Conservation (phyloP, 2,797 vertebrate genomes). For the Malurus leucopterus region DNA sequence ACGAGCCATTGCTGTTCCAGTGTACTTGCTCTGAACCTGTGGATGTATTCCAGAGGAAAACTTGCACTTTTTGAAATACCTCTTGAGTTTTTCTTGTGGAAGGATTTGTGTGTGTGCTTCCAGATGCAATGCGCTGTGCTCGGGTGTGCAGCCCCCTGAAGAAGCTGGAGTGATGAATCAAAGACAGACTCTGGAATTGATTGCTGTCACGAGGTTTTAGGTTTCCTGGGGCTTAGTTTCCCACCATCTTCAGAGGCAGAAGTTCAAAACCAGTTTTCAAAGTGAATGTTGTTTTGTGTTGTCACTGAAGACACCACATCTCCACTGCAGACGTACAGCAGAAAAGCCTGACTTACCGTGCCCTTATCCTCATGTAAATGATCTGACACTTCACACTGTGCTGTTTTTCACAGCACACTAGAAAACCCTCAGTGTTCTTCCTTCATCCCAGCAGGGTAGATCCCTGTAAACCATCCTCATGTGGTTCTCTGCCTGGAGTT, state of each 20-base stretch:
- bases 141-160: neutral
- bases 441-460: neutral
- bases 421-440: neutral
- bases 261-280: slow-evolving; percentile 1
- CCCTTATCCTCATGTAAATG: neutral
- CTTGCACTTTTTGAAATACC: neutral
- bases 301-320: neutral
- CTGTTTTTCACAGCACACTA: neutral
- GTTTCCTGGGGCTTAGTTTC: neutral
- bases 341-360: neutral
- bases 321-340: fast-evolving
- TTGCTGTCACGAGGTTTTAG: neutral
- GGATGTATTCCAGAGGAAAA: neutral
- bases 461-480: neutral
- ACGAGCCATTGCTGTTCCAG: neutral
- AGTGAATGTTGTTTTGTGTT: neutral
- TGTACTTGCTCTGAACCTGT: neutral
- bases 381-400: neutral
- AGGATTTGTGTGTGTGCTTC: neutral
- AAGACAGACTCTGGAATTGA: neutral
- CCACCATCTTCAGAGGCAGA: neutral
- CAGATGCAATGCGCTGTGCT: neutral
- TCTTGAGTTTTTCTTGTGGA: neutral
- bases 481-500: fast-evolving
- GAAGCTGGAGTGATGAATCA: neutral